Evolutionary conservation across 2,113 vertebrate species (phyloP).

Genomic region (Laterallus jamaicensis): DNA sequence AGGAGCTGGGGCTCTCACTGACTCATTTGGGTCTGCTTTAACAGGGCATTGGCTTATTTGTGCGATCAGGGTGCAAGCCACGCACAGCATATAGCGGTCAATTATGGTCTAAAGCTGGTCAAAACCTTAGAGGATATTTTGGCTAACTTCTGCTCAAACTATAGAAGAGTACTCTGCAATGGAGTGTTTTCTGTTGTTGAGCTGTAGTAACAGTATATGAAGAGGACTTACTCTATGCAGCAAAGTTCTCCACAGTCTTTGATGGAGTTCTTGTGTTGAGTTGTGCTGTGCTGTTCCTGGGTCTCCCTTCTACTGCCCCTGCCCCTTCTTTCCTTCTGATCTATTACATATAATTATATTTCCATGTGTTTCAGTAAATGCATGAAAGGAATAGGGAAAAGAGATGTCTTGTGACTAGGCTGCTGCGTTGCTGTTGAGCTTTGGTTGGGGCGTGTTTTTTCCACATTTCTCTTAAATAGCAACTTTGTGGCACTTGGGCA

Average conservation of each 20-base stretch:
- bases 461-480: rapidly evolving
- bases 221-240: rapidly evolving
- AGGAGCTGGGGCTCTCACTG: not conserved
- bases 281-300: not conserved
- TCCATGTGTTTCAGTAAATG: rapidly evolving
- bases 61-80: not conserved
- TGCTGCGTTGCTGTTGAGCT: no score
- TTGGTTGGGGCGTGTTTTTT: no score
- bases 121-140: not conserved
- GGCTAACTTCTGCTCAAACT: not conserved
- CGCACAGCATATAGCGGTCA: not conserved
- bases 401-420: not conserved
- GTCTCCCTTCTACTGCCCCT: not conserved
- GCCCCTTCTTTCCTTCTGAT: not conserved
- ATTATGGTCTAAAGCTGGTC: not conserved
- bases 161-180: rapidly evolving
- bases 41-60: not conserved
- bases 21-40: not conserved
- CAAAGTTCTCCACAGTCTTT: rapidly evolving
- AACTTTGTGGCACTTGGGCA: not conserved
- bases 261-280: not conserved
- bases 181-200: not conserved
- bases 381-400: not conserved
- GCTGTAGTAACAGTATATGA: not conserved
- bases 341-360: rapidly evolving